A percentile compares a stretch with the other conserved stretches of the same genome.
These are phyloP conservation scores for Frieseomelitta varia DNA, from an alignment of 1,140 invertebrate species.

Conservation along the genomic window DNA sequence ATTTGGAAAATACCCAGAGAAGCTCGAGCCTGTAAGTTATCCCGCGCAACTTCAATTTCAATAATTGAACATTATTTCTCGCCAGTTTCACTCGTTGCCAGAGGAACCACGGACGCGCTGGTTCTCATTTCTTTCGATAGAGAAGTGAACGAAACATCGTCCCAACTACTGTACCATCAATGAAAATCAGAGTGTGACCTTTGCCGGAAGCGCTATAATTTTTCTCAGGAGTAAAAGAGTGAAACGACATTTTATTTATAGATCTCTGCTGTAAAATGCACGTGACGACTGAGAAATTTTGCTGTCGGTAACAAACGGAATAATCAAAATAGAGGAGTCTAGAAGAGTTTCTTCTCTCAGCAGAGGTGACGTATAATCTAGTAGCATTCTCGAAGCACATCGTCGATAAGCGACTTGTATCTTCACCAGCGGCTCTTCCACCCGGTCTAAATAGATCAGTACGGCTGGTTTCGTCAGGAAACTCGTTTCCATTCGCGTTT, in stretches of 20 bases:
- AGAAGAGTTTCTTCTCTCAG: too few species aligned
- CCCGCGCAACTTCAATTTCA: not conserved
- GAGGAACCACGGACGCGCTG: too few species aligned
- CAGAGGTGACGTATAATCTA: not conserved
- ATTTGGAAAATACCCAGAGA: not conserved
- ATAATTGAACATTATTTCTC: not conserved
- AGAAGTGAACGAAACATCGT: not conserved
- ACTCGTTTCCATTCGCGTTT: constrained; percentile 27
- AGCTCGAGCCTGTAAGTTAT: not conserved
- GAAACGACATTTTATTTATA: too few species aligned
- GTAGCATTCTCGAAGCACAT: not conserved
- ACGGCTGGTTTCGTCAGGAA: constrained; percentile 19
- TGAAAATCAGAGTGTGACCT: too few species aligned
- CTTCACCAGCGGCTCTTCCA: not conserved
- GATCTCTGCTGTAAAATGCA: too few species aligned
- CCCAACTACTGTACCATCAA: too few species aligned
- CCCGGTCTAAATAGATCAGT: constrained; percentile 27
- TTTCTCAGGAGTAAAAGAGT: too few species aligned
- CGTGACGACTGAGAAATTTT: too few species aligned
- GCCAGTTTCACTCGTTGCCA: not conserved
- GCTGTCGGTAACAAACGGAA: too few species aligned
- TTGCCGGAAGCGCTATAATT: too few species aligned
- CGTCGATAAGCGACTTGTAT: not conserved
- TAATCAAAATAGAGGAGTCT: too few species aligned
- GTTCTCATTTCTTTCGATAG: not conserved